A percentile compares a stretch with the other conserved stretches of the same genome.
Evolutionary conservation across 2,113 vertebrate genomes (phyloP).

Genomic region (Phasianus colchicus): DNA sequence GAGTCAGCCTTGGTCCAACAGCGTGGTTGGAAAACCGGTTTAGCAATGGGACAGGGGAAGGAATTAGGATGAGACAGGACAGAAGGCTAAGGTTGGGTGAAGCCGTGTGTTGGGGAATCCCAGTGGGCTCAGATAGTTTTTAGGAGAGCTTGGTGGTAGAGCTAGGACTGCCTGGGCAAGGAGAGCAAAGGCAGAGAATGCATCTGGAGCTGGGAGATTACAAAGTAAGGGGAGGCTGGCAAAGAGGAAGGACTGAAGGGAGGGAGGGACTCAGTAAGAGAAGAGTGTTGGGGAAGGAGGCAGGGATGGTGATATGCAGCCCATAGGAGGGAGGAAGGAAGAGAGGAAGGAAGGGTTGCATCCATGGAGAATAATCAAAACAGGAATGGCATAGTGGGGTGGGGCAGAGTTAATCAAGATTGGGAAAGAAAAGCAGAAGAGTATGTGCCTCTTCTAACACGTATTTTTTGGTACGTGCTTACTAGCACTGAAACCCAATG

Average conservation of each 20-base stretch:
- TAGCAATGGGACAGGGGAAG: not conserved
- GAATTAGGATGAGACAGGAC: not conserved
- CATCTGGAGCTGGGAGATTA: not conserved
- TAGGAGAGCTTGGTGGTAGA: not conserved
- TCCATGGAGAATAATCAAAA: not conserved
- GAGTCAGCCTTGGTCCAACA: not conserved
- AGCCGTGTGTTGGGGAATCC: not conserved
- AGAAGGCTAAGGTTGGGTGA: not conserved
- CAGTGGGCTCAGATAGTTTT: not conserved
- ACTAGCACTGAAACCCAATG: not conserved
- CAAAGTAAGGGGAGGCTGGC: not conserved
- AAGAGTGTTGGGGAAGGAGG: not conserved
- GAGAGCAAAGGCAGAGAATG: not conserved
- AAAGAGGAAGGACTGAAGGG: not conserved
- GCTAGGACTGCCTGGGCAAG: not conserved
- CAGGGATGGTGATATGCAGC: not conserved
- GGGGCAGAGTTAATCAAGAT: not conserved
- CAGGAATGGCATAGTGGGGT: not conserved
- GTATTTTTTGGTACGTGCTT: not conserved
- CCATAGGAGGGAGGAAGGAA: not conserved
- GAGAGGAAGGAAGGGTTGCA: not conserved
- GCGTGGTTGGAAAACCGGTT: not conserved
- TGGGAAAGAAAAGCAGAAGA: constrained; percentile 6
- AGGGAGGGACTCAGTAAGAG: not conserved
- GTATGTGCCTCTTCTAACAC: not conserved